A percentile compares a stretch with the other conserved stretches of the same genome.
Evolutionary conservation across 2,113 vertebrate genomes (phyloP).

Genomic region (Climacteris rufus): DNA sequence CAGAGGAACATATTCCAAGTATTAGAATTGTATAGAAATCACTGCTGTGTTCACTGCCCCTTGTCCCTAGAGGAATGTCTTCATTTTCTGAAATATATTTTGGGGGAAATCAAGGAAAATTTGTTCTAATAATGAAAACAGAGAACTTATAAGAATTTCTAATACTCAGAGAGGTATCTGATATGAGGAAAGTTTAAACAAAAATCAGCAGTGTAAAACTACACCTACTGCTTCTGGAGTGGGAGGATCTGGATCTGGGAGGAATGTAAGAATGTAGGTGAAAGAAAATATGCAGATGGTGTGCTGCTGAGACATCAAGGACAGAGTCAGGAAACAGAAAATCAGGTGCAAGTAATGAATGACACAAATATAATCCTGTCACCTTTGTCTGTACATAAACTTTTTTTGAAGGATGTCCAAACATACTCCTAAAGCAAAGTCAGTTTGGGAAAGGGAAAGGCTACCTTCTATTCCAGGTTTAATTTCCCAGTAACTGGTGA

Average conservation of each 20-base stretch:
- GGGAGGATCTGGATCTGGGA: neutral
- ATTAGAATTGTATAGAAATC: neutral
- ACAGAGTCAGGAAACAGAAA: neutral
- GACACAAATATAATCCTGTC: neutral
- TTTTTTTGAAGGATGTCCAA: neutral
- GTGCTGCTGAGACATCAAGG: neutral
- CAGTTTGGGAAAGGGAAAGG: neutral
- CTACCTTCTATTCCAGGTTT: neutral
- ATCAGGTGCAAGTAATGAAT: neutral
- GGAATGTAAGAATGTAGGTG: neutral
- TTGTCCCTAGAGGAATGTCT: neutral
- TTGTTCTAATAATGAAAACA: neutral
- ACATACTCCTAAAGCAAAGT: neutral
- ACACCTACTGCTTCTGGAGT: neutral
- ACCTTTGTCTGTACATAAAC: neutral
- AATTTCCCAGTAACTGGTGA: constrained; percentile 51
- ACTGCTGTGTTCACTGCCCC: neutral
- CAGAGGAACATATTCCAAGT: neutral
- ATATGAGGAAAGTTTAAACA: neutral
- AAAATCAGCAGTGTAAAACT: neutral
- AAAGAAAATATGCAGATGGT: neutral
- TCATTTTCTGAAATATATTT: neutral
- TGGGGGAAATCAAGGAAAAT: neutral
- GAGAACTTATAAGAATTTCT: neutral
- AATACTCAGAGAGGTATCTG: neutral